Evolutionary conservation across 2,113 vertebrate species (phyloP).

Genomic region (Bungarus multicinctus): DNA sequence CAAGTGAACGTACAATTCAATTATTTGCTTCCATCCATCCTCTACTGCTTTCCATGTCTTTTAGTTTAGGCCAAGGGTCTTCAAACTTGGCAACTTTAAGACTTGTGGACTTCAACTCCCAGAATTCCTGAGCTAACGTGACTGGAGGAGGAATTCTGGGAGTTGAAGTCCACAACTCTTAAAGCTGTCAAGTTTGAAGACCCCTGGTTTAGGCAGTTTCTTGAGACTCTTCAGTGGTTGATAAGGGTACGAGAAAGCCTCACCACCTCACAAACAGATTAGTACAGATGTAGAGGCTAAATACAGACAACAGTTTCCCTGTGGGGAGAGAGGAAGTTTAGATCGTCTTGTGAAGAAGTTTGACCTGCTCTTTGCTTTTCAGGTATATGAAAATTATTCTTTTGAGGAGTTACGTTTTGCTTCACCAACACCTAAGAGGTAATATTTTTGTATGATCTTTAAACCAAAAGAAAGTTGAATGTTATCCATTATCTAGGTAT

Average conservation of each 20-base stretch:
- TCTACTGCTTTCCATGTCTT: background rate
- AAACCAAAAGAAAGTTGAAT: background rate
- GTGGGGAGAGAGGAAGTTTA: background rate
- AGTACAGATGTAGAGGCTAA: background rate
- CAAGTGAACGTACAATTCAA: no score
- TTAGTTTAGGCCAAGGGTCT: background rate
- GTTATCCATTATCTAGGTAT: background rate
- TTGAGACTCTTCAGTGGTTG: background rate
- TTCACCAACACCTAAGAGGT: constrained; percentile 98
- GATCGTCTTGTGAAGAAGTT: background rate
- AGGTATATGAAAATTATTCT: constrained; percentile 98
- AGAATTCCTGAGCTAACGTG: no score
- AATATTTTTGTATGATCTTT: constrained; percentile 22
- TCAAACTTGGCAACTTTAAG: no score
- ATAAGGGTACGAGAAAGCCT: background rate
- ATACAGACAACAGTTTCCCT: background rate
- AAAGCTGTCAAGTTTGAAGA: no score
- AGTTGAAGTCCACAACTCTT: no score
- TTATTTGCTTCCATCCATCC: background rate
- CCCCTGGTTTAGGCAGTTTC: background rate
- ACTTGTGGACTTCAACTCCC: no score
- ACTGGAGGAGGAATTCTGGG: no score
- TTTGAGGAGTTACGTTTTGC: constrained; percentile 98
- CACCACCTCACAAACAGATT: background rate
- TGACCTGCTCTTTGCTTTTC: constrained; percentile 25